Base-by-base conservation (phyloP, 30 jellyfish, hydroid and myxozoan species). In the Haliclystus octoradiatus region DNA sequence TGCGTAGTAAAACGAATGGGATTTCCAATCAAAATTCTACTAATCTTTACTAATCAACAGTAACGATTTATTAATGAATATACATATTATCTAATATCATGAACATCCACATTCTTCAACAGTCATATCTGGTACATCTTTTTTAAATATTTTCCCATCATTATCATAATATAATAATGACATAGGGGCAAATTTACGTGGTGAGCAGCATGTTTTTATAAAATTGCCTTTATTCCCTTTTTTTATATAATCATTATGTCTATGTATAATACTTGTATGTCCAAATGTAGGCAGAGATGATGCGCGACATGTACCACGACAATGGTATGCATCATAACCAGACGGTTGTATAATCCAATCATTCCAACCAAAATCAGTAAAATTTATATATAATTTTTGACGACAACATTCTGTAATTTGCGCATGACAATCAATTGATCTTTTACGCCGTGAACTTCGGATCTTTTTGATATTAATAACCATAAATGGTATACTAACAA, bases 81-180 rank as follows among this genome's bases (percentile, higher is more conserved):
- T n/a, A n/a, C n/a, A n/a, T n/a, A n/a, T n/a, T n/a, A n/a, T n/a
- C n/a, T n/a, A 40, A 5, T 19, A 40, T 40, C 57, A 80, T 9
- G 85, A 71, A 72, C 94, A 82, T 3, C 89, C 94, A 46, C 94
- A 82, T 26, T 74, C 81, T 34, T 82, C 88, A 9, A 82, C 94
- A 15, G 88, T 23, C 94, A 82, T 82, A 60, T 69, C 79, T 23
- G 68, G 65, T 27, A 82, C 65, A 22, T 26, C 79, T 34, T 67
- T 73, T 33, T 82, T 82, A 77, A 49, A 82, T 0, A 82, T 49
- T 23, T 65, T 64, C 73, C 77, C 77, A 19, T 66, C 94, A 46
- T 73, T 65, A 26, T 29, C 70, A 29, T 22, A 64, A 63, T 82
- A 82, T 14, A 82, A 74, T 29, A 82, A 63, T 69, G 88, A 61